Base-by-base conservation (phyloP, 2,113 vertebrate species). In the Neopipo cinnamomea region DNA sequence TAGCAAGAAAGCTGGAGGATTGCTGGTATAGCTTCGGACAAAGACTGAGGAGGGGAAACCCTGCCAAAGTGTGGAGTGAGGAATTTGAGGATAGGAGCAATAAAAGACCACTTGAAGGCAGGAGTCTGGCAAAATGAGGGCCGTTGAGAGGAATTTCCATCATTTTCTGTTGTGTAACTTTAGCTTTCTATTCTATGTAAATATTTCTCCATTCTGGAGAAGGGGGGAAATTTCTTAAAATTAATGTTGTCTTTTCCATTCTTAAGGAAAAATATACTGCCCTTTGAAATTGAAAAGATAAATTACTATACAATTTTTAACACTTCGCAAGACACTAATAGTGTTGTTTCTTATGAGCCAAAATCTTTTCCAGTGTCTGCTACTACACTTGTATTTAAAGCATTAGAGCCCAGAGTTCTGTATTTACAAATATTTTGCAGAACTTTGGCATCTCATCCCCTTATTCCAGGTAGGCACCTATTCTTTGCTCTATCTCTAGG, bases 51-150 rank as follows among this genome's bases (percentile, higher is more conserved):
- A 88, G 63, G 20, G 42, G 25, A 91, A 85, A 55, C 75, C 47
- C 42, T 91, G 87, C 91, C 90, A 70, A 85, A 91, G 71, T 42
- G 37, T 63, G 42, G 74, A 90, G 67, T 58, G 89, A 77, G 88
- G 91, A 94, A 88, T 94, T 83, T 93, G 95, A 91, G 89, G 78
- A 83, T 55, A 76, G 82, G 33, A 93, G 90, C 67, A 96, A 67
- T 83, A 77, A 66, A 85, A 88, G 88, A 59, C 71, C 67, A 70
- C 94, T 96, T 94, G 62, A 96, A 88, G 82, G 66, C 71, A 61
- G 41, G 25, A 88, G 28, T 83, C 62, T 91, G 82, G 63, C 78
- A 80, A 68, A 90, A 89, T 41, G 11, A 73, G 66, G 67, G 35
- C 67, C 76, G 35, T 47, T 90, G 53, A 68, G 65, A 88, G 91